Evolutionary conservation across 1,140 invertebrate genomes (phyloP).

Genomic region (Megalonaias nervosa): DNA sequence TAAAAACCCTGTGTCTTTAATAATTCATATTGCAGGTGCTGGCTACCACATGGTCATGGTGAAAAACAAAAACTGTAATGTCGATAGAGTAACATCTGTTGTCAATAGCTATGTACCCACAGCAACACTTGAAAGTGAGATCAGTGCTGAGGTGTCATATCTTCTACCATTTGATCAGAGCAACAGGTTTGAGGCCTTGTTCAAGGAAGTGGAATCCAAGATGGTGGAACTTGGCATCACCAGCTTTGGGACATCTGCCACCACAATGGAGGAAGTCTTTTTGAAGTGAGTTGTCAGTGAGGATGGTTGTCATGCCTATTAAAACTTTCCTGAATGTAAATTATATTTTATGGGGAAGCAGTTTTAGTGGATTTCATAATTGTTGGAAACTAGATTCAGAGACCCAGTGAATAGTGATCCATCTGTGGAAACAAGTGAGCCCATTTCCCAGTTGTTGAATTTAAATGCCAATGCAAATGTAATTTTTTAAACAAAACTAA

Average conservation of each 20-base stretch:
- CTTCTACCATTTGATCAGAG: slow-evolving; percentile 67
- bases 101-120: slow-evolving; percentile 51
- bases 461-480: too few relatives aligned
- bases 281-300: slow-evolving; percentile 77
- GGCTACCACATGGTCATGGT: slow-evolving; percentile 69
- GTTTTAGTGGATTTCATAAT: too few relatives aligned
- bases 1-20: not conserved
- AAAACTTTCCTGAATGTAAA: too few relatives aligned
- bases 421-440: too few relatives aligned
- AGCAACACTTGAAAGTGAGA: slow-evolving; percentile 62
- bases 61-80: slow-evolving; percentile 73
- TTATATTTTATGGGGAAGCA: too few relatives aligned
- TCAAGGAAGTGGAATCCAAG: slow-evolving; percentile 78
- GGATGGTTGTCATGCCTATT: too few relatives aligned
- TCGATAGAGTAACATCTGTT: slow-evolving; percentile 62
- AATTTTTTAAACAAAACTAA: too few relatives aligned
- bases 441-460: too few relatives aligned
- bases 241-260: slow-evolving; percentile 84
- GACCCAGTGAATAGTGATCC: too few relatives aligned
- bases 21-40: slow-evolving; percentile 51
- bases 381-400: too few relatives aligned
- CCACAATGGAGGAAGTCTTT: slow-evolving; percentile 91
- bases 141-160: slow-evolving; percentile 66
- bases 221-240: slow-evolving; percentile 78
- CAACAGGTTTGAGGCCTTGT: slow-evolving; percentile 72